These are phyloP conservation scores for Synanthedon andrenaeformis DNA, from an alignment of 2,888 invertebrate species.

Conservation along the genomic window DNA sequence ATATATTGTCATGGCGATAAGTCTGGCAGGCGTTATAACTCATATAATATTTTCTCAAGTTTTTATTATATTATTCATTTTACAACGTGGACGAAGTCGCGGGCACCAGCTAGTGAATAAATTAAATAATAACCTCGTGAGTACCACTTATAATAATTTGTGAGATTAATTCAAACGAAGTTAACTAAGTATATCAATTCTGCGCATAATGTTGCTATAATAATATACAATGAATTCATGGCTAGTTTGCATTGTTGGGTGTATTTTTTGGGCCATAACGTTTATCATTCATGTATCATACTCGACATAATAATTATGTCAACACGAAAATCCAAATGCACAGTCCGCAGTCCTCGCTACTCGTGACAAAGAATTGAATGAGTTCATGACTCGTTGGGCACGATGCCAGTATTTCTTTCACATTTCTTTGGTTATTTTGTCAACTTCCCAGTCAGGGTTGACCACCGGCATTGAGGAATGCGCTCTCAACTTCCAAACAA, in stretches of 20 bases:
- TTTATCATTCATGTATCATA: not conserved
- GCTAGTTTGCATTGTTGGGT: not conserved
- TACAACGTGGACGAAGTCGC: too few species aligned
- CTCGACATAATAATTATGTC: not conserved
- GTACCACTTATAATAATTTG: too few species aligned
- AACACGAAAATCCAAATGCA: not conserved
- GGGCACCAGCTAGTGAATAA: too few species aligned
- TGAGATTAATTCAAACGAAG: too few species aligned
- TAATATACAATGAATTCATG: too few species aligned
- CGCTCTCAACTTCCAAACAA: slow-evolving; percentile 6
- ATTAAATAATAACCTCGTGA: too few species aligned
- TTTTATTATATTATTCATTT: too few species aligned
- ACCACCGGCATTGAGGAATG: slow-evolving; percentile 18
- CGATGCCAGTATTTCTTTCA: slow-evolving; percentile 35
- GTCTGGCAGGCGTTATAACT: too few species aligned
- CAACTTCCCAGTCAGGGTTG: slow-evolving; percentile 50
- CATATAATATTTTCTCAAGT: too few species aligned
- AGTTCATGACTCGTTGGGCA: slow-evolving; percentile 22
- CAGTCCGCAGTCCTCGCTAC: not conserved
- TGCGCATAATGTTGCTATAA: too few species aligned
- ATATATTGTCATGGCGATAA: too few species aligned
- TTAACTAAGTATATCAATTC: too few species aligned
- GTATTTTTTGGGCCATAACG: not conserved
- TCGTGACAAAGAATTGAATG: not conserved
- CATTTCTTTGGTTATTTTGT: slow-evolving; percentile 41